Conservation (phyloP, 64 coral and sea anemone genomes). For the Trachythela sp. region DNA sequence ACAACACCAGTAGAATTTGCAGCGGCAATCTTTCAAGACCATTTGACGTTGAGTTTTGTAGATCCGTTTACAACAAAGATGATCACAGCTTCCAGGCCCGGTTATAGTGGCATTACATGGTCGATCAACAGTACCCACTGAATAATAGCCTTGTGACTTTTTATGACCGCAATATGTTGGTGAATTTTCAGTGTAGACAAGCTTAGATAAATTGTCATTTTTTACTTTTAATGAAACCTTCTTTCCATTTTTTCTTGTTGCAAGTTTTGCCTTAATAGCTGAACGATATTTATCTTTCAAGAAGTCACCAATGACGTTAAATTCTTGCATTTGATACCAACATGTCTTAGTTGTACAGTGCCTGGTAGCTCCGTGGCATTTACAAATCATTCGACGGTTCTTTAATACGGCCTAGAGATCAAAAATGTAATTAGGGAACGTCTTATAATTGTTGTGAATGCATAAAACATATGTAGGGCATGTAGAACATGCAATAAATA, state of each 20-base stretch:
- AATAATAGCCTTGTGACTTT: slow-evolving; percentile 18
- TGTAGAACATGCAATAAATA: no score
- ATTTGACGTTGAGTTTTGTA: slow-evolving; percentile 3
- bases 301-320: slow-evolving; percentile 47
- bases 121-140: slow-evolving; percentile 52
- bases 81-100: slow-evolving; percentile 45
- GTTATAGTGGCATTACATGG: slow-evolving; percentile 45
- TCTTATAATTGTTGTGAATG: neutral
- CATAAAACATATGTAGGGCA: no score
- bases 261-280: slow-evolving; percentile 54
- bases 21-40: slow-evolving; percentile 48
- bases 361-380: slow-evolving; percentile 74
- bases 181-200: slow-evolving; percentile 64
- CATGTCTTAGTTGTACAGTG: slow-evolving; percentile 67
- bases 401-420: neutral
- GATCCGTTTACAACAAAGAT: slow-evolving; percentile 63
- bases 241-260: slow-evolving; percentile 20
- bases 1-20: slow-evolving; percentile 86
- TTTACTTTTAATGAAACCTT: slow-evolving; percentile 6
- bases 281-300: slow-evolving; percentile 64
- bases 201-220: slow-evolving; percentile 15
- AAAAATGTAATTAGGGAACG: no score
- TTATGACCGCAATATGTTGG: slow-evolving; percentile 59
- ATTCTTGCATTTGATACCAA: slow-evolving; percentile 33
- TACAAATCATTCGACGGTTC: slow-evolving; percentile 40